Percentiles rank a stretch among this genome's conserved stretches.
These are phyloP conservation scores for Hydropsyche tenuis DNA, from an alignment of 1,140 invertebrate species.

Conservation along the genomic window DNA sequence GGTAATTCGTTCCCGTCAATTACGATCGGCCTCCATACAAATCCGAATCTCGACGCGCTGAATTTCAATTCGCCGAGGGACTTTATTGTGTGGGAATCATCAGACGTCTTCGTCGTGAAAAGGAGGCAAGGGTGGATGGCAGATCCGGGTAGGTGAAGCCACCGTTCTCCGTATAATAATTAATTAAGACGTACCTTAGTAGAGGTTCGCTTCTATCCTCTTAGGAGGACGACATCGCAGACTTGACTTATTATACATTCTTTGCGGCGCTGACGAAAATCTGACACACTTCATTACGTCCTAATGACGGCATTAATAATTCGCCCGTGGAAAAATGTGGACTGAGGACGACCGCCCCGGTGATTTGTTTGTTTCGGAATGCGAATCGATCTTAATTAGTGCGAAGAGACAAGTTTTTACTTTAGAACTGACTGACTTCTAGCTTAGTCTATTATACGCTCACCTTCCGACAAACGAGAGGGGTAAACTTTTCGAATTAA, in stretches of 20 bases:
- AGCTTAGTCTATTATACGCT: too few species aligned
- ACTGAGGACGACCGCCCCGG: background rate
- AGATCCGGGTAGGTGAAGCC: background rate
- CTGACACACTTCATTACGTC: conserved; percentile 17
- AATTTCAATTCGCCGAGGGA: conserved; percentile 19
- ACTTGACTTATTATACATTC: conserved; percentile 35
- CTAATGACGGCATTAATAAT: conserved; percentile 27
- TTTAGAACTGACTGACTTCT: background rate
- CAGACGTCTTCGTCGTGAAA: background rate
- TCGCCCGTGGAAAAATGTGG: conserved; percentile 11
- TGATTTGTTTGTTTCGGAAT: conserved; percentile 17
- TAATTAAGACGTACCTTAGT: conserved; percentile 43
- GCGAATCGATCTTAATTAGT: conserved; percentile 25
- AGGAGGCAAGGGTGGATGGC: conserved; percentile 1
- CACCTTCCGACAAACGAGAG: too few species aligned
- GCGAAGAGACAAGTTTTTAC: background rate
- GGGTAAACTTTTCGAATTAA: too few species aligned
- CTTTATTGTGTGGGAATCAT: conserved; percentile 12
- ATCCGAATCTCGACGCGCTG: conserved; percentile 14
- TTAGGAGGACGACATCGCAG: conserved; percentile 34
- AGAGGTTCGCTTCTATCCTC: conserved; percentile 38
- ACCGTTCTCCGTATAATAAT: conserved; percentile 30
- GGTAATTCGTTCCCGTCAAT: conserved; percentile 21
- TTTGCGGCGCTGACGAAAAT: conserved; percentile 27
- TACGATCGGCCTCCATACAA: conserved; percentile 21